These are phyloP conservation scores for Cerastis leucographa DNA, from an alignment of 2,888 invertebrate species.

Conservation along the genomic window DNA sequence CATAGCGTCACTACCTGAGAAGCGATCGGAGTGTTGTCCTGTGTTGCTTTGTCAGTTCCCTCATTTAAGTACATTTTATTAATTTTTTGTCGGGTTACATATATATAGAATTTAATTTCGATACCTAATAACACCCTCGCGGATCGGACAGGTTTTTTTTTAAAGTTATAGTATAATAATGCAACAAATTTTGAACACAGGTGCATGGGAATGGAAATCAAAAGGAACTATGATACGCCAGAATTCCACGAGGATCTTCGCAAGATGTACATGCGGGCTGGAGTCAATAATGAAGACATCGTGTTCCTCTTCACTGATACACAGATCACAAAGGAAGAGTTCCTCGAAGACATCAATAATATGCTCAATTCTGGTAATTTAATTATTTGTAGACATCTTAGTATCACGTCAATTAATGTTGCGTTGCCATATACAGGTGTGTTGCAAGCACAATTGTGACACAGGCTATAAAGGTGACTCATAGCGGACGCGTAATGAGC, in stretches of 20 bases:
- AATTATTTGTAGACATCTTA: neutral
- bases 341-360: conserved; percentile 97
- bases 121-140: no score
- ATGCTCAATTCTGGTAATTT: conserved; percentile 95
- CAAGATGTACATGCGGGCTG: conserved; percentile 94
- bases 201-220: conserved; percentile 97
- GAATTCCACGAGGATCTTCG: conserved; percentile 97
- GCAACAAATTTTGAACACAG: no score
- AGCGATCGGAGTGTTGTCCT: no score
- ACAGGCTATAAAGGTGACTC: neutral
- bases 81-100: no score
- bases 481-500: neutral
- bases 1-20: no score
- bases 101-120: no score
- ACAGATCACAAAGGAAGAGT: conserved; percentile 97
- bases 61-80: no score
- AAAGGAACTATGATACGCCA: conserved; percentile 95
- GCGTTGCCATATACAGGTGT: neutral
- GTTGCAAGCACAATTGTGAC: neutral
- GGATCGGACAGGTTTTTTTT: no score
- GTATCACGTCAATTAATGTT: neutral
- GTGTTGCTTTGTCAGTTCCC: no score
- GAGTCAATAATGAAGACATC: conserved; percentile 93
- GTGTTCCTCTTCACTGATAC: conserved; percentile 97
- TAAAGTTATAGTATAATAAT: no score